Percentiles rank a stretch among this genome's conserved stretches.
Conservation (phyloP, 2,113 vertebrate genomes). For the Ceyx cyanopectus region DNA sequence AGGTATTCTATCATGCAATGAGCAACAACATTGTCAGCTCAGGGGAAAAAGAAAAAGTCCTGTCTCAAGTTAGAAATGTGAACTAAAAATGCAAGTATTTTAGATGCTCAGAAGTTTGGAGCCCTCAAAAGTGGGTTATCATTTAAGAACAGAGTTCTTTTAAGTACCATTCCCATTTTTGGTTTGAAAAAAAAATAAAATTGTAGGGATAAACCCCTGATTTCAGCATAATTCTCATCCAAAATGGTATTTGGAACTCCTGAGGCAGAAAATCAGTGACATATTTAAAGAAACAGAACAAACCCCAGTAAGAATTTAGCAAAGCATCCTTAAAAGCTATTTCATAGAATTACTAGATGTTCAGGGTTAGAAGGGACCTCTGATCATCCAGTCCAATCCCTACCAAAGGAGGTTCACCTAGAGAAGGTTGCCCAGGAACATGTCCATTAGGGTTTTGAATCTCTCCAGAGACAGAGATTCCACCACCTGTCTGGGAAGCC, state of each 20-base stretch:
- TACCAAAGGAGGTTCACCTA: too few relatives aligned
- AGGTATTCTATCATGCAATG: neutral
- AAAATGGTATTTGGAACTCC: neutral
- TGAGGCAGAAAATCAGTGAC: neutral
- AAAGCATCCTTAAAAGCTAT: neutral
- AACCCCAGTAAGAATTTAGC: neutral
- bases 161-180: neutral
- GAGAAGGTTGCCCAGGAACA: too few relatives aligned
- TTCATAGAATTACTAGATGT: too few relatives aligned
- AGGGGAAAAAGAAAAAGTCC: neutral
- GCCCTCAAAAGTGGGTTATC: neutral
- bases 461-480: too few relatives aligned
- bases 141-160: neutral
- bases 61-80: neutral
- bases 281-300: neutral
- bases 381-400: too few relatives aligned
- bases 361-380: too few relatives aligned
- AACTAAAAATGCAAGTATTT: neutral
- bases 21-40: neutral
- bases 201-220: rapidly evolving
- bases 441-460: too few relatives aligned
- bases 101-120: neutral
- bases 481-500: too few relatives aligned
- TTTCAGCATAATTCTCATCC: neutral
- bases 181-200: neutral